Conservation (phyloP, 2,113 vertebrate genomes). For the Ptilorrhoa leucosticta region DNA sequence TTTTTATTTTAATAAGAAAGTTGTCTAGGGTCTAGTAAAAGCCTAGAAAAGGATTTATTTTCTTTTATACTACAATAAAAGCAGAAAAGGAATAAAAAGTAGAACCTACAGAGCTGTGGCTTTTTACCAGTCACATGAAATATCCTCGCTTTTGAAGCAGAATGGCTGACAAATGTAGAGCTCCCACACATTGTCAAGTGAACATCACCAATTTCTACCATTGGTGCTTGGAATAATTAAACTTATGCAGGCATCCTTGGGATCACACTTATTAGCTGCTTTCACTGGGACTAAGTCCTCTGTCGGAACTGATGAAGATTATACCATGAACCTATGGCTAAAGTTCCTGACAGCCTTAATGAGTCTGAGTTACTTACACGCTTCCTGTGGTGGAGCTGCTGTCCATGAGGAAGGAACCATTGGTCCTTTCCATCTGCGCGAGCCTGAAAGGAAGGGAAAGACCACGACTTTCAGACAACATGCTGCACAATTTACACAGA, state of each 20-base stretch:
- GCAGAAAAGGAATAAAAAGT: background rate
- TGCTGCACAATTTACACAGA: background rate
- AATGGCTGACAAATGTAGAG: background rate
- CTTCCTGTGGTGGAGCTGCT: conserved; percentile 95
- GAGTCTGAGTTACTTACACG: conserved; percentile 83
- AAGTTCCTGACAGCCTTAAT: background rate
- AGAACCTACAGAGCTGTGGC: background rate
- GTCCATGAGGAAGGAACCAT: conserved; percentile 93
- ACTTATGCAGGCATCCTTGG: background rate
- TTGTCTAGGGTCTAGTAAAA: background rate
- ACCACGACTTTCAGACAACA: background rate
- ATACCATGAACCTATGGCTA: background rate
- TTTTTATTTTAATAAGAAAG: background rate
- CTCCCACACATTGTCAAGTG: background rate
- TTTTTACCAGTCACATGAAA: background rate
- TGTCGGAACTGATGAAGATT: background rate
- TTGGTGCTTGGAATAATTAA: background rate
- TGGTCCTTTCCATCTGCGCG: conserved; percentile 94
- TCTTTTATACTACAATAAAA: background rate
- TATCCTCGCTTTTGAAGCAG: background rate
- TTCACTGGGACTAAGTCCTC: background rate
- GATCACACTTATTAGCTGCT: background rate
- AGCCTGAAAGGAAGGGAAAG: conserved; percentile 74
- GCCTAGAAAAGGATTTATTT: background rate
- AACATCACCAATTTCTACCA: background rate